Evolutionary conservation across 2,797 vertebrate species (phyloP).

Genomic region (Enteromius unitaeniatus): DNA sequence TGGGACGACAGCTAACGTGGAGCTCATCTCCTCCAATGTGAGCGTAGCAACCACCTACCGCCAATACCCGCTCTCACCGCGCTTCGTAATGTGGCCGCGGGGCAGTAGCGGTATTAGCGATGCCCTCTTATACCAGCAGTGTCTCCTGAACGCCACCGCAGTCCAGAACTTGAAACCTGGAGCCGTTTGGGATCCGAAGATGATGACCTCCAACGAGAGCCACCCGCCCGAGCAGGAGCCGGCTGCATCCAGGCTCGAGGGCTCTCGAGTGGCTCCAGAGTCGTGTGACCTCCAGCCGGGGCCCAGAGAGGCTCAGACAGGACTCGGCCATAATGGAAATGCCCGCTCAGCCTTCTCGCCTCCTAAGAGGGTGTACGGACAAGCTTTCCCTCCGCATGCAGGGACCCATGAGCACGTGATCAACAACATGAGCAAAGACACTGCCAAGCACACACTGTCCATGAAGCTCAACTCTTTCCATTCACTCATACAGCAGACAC

Average conservation of each 20-base stretch:
- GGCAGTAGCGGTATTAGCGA: constrained; percentile 84
- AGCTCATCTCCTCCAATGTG: constrained; percentile 96
- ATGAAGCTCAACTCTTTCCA: constrained; percentile 88
- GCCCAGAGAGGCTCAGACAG: constrained; percentile 64
- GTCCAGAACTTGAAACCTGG: constrained; percentile 90
- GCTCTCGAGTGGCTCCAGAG: constrained; percentile 77
- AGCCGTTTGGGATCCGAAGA: constrained; percentile 86
- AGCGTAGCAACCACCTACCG: constrained; percentile 95
- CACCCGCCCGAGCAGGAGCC: constrained; percentile 77
- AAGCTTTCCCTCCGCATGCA: constrained; percentile 69
- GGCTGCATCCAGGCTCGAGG: constrained; percentile 79
- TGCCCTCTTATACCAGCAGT: constrained; percentile 93
- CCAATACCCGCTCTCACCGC: constrained; percentile 88
- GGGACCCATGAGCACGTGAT: constrained; percentile 74
- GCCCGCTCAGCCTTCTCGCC: constrained; percentile 93
- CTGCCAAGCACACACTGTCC: constrained; percentile 76
- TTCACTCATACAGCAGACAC: constrained; percentile 86
- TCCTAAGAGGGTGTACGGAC: constrained; percentile 84
- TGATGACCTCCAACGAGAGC: constrained; percentile 78
- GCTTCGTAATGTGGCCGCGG: constrained; percentile 93
- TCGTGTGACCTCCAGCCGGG: constrained; percentile 68
- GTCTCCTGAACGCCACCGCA: constrained; percentile 88
- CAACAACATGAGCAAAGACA: constrained; percentile 86
- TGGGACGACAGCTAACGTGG: constrained; percentile 84
- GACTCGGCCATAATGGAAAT: constrained; percentile 72